Percentiles rank a stretch among this genome's conserved stretches.
These are phyloP conservation scores for Bryconaethiops microstoma DNA, from an alignment of 2,797 vertebrate species.

Conservation along the genomic window DNA sequence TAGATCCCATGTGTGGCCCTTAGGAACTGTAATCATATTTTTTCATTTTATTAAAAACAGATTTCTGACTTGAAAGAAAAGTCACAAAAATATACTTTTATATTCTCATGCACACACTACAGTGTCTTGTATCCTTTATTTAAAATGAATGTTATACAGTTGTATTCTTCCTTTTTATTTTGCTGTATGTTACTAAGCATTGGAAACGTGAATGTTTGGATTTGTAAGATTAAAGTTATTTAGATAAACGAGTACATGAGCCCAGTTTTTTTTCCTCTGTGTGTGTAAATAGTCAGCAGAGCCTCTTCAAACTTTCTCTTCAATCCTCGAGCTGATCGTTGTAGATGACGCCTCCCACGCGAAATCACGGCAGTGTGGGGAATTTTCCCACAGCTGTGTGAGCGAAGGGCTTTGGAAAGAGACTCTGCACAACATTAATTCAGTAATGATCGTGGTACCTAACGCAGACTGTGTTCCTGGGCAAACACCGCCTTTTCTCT, in stretches of 20 bases:
- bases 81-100: no score
- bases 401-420: not conserved
- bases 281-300: not conserved
- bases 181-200: not conserved
- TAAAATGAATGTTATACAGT: not conserved
- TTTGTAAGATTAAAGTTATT: no score
- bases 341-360: conserved; percentile 17
- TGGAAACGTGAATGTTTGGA: not conserved
- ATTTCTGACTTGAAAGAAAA: no score
- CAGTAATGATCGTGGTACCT: not conserved
- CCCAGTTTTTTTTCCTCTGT: not conserved
- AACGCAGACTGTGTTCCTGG: not conserved
- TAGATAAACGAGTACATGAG: no score
- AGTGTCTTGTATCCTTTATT: not conserved
- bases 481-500: no score
- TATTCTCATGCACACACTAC: not conserved
- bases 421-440: not conserved
- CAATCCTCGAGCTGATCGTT: conserved; percentile 8
- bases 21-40: not conserved
- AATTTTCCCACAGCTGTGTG: conserved; percentile 13
- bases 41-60: no score
- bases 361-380: conserved; percentile 16
- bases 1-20: not conserved
- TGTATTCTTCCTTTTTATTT: not conserved
- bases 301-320: not conserved